A percentile compares a stretch with the other conserved stretches of the same genome.
Evolutionary conservation across 1,140 invertebrate genomes (phyloP).

Genomic region (Dolichoris vasculosae): DNA sequence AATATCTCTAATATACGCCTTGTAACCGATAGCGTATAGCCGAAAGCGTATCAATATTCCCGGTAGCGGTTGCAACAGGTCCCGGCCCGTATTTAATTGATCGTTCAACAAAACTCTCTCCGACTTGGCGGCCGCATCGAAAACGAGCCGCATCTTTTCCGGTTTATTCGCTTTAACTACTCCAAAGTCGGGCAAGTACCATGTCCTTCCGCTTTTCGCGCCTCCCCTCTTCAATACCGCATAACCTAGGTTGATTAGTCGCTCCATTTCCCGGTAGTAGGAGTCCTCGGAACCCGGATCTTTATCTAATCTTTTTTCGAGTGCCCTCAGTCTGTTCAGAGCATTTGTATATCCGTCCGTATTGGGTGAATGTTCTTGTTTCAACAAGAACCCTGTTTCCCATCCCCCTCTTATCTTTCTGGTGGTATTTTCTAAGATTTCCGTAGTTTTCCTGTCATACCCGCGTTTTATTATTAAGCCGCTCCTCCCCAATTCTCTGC

Average conservation of each 20-base stretch:
- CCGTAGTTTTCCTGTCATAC: no score
- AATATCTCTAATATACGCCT: background rate
- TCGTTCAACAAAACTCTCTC: background rate
- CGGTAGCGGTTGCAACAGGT: background rate
- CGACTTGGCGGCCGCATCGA: background rate
- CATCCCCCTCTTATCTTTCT: no score
- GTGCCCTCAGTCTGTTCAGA: background rate
- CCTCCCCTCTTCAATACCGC: no score
- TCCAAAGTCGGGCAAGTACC: background rate
- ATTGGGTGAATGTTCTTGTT: background rate
- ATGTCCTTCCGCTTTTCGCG: background rate
- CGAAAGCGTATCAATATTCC: no score
- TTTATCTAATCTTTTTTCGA: background rate
- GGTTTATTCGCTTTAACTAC: background rate
- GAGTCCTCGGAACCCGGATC: background rate
- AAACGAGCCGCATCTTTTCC: background rate
- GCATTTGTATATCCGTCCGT: background rate
- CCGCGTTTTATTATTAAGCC: no score
- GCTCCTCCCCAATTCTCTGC: no score
- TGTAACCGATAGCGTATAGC: no score
- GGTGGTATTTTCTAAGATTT: no score
- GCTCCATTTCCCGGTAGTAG: background rate
- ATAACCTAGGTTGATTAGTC: background rate
- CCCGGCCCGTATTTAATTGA: background rate
- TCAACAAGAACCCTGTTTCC: background rate